These are phyloP conservation scores for Ametastegia equiseti DNA, from an alignment of 2,888 invertebrate species.

Conservation along the genomic window DNA sequence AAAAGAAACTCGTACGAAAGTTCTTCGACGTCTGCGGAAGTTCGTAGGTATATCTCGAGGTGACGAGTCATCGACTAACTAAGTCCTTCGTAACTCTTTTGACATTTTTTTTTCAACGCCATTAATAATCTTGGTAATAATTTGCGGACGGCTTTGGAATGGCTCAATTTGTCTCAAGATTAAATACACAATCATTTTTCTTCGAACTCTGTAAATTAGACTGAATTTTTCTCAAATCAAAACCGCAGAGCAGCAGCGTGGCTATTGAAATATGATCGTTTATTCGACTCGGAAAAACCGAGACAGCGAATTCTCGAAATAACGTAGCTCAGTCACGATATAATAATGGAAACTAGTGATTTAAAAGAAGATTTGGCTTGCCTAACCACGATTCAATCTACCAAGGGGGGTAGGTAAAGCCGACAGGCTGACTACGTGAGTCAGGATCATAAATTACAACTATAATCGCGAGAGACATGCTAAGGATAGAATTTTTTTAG, in stretches of 20 bases:
- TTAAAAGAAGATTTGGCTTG: slow-evolving; percentile 8
- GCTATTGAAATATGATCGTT: neutral
- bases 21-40: neutral
- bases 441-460: slow-evolving; percentile 34
- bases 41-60: neutral
- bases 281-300: neutral
- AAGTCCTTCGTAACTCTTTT: neutral
- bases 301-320: neutral
- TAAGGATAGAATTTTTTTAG: slow-evolving; percentile 28
- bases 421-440: neutral
- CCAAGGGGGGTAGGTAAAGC: too few relatives aligned
- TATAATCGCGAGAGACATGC: slow-evolving; percentile 31
- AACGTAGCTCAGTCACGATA: slow-evolving; percentile 1
- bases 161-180: neutral
- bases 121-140: neutral
- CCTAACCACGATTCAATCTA: neutral
- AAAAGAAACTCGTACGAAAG: too few relatives aligned
- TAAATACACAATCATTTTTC: too few relatives aligned
- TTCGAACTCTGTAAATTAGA: too few relatives aligned
- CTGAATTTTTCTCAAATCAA: too few relatives aligned
- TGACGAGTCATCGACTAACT: neutral
- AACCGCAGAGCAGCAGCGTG: neutral
- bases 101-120: too few relatives aligned
- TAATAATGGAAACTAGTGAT: slow-evolving; percentile 31
- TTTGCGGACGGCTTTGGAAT: neutral